Percentiles rank a stretch among this genome's conserved stretches.
phyloP scores from a whole-genome alignment of 2,888 invertebrate species.

The Campoplex capitator region DNA sequence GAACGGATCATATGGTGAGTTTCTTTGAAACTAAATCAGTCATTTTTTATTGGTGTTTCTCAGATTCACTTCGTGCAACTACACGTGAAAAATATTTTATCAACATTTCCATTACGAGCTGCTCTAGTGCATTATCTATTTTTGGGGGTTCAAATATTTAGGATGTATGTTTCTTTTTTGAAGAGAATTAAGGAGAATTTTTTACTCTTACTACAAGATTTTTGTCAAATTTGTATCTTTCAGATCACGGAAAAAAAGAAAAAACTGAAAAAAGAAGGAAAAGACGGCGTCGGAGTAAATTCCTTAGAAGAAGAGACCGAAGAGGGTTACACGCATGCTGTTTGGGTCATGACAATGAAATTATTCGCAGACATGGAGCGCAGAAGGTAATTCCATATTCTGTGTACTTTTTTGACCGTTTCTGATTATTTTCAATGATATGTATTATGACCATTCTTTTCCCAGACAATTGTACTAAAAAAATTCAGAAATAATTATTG shows the following conservation, averaged over 20 bases:
- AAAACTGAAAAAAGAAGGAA: slow-evolving; percentile 96
- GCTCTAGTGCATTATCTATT: neutral
- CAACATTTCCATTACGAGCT: neutral
- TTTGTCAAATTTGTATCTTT: slow-evolving; percentile 73
- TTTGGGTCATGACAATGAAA: slow-evolving; percentile 99
- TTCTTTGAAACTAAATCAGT: neutral
- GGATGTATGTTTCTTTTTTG: neutral
- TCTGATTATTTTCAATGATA: neutral
- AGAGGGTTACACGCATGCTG: slow-evolving; percentile 94
- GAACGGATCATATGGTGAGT: slow-evolving; percentile 95
- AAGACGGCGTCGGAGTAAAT: slow-evolving; percentile 83
- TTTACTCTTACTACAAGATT: no score
- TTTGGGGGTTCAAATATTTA: neutral
- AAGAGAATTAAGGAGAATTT: neutral
- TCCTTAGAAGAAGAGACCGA: slow-evolving; percentile 96
- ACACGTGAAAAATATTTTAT: neutral
- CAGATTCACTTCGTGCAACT: no score
- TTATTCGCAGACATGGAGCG: slow-evolving; percentile 98
- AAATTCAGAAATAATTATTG: no score
- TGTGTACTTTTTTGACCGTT: neutral
- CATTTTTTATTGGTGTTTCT: neutral
- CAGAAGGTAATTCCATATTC: slow-evolving; percentile 86
- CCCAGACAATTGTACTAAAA: no score
- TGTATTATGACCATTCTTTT: neutral
- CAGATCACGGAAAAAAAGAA: slow-evolving; percentile 97